phyloP scores from a whole-genome alignment of 1,140 invertebrate genomes.

The Drosophila tani region DNA sequence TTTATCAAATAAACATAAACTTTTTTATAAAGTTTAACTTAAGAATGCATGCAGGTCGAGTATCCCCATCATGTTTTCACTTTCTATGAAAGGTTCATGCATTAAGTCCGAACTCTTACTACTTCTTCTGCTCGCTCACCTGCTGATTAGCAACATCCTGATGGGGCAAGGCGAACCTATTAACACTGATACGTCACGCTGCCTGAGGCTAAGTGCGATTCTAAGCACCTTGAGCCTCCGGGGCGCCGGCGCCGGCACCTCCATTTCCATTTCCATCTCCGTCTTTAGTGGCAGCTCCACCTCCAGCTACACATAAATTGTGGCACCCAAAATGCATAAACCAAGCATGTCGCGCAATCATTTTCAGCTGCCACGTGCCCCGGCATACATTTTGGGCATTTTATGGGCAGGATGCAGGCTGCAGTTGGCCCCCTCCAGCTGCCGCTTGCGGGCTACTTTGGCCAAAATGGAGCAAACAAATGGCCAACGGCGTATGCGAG shows the following conservation, averaged over 20 bases:
- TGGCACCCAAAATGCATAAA: slow-evolving; percentile 78
- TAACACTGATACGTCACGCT: slow-evolving; percentile 67
- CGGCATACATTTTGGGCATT: slow-evolving; percentile 79
- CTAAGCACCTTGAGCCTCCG: slow-evolving; percentile 33
- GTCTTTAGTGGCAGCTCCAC: not conserved
- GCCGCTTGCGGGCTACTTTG: slow-evolving; percentile 31
- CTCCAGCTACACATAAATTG: slow-evolving; percentile 63
- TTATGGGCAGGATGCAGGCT: slow-evolving; percentile 46
- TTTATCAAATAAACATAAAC: too few relatives aligned
- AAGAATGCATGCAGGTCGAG: too few relatives aligned
- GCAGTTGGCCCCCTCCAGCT: slow-evolving; percentile 12
- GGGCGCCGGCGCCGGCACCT: not conserved
- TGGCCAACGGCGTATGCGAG: slow-evolving; percentile 26
- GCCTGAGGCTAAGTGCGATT: slow-evolving; percentile 39
- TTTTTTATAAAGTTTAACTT: too few relatives aligned
- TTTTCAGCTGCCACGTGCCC: slow-evolving; percentile 82
- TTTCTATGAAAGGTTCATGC: not conserved
- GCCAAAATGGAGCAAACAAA: slow-evolving; percentile 66
- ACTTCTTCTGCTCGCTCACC: too few relatives aligned
- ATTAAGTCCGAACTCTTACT: not conserved
- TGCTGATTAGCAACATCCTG: slow-evolving; percentile 48
- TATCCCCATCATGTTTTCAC: not conserved
- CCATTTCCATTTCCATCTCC: not conserved
- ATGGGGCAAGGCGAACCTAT: slow-evolving; percentile 47
- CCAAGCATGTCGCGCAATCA: slow-evolving; percentile 83